Evolutionary conservation across 2,797 vertebrate genomes (phyloP).

Genomic region (Sylvia borin): DNA sequence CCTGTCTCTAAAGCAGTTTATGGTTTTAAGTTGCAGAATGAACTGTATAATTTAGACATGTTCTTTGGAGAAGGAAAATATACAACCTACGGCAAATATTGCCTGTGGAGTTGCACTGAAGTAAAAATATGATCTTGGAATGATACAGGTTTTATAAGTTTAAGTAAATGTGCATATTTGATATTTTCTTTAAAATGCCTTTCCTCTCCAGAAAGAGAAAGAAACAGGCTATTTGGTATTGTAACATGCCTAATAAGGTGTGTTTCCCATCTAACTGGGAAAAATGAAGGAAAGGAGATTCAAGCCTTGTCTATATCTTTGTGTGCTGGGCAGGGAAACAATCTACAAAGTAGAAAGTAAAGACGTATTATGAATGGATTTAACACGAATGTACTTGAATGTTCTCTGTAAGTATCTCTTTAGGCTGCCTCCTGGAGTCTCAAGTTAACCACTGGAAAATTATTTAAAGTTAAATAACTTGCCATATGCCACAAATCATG

Average conservation of each 20-base stretch:
- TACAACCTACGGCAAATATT: background rate
- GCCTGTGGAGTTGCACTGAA: background rate
- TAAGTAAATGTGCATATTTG: background rate
- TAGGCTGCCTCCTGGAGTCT: background rate
- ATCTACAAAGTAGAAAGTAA: background rate
- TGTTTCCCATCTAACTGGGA: background rate
- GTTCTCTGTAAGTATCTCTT: background rate
- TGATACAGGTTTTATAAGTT: background rate
- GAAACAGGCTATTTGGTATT: background rate
- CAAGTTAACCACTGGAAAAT: background rate
- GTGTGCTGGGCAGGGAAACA: background rate
- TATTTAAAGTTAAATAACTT: background rate
- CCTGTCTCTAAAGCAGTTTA: background rate
- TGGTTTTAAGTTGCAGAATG: background rate
- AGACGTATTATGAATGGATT: background rate
- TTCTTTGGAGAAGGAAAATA: background rate
- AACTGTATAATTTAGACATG: background rate
- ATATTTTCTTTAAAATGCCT: background rate
- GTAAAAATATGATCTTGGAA: background rate
- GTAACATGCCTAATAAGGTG: background rate
- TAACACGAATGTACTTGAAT: background rate
- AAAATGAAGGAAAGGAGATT: background rate
- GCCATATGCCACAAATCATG: background rate
- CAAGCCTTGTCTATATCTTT: background rate
- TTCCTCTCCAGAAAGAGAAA: background rate